Evolutionary conservation across 1,140 invertebrate genomes (phyloP).

Genomic region (Augochlora pura): DNA sequence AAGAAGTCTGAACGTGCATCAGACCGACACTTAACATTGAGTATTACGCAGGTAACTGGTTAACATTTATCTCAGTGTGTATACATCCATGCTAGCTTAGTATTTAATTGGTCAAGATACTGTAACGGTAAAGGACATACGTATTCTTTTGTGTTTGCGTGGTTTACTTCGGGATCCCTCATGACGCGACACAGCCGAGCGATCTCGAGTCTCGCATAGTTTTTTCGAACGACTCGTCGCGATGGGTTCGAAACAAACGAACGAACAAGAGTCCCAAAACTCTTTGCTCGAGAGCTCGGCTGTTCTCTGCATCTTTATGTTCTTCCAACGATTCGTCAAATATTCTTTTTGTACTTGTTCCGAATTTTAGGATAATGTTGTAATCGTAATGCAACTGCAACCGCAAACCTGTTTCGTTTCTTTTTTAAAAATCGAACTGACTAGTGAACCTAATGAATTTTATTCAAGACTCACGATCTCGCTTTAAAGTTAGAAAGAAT

Average conservation of each 20-base stretch:
- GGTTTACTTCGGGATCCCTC: background rate
- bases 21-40: conserved; percentile 46
- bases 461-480: too few species aligned
- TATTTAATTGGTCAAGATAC: conserved; percentile 60
- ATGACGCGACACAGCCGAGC: background rate
- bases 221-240: too few species aligned
- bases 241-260: background rate
- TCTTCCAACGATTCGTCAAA: background rate
- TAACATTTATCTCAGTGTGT: conserved; percentile 49
- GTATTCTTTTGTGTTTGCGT: background rate
- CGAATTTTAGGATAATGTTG: conserved; percentile 1
- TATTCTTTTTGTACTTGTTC: conserved; percentile 28
- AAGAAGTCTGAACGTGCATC: conserved; percentile 25
- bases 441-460: background rate
- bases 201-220: background rate
- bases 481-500: too few species aligned
- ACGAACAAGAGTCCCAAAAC: background rate
- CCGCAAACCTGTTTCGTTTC: background rate
- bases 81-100: conserved; percentile 54
- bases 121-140: conserved; percentile 40
- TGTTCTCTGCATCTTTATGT: background rate
- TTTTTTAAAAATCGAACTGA: background rate
- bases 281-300: background rate
- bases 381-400: conserved; percentile 13
- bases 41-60: conserved; percentile 45